Conservation (phyloP, 2,888 invertebrate species). For the Philonicus albiceps region DNA sequence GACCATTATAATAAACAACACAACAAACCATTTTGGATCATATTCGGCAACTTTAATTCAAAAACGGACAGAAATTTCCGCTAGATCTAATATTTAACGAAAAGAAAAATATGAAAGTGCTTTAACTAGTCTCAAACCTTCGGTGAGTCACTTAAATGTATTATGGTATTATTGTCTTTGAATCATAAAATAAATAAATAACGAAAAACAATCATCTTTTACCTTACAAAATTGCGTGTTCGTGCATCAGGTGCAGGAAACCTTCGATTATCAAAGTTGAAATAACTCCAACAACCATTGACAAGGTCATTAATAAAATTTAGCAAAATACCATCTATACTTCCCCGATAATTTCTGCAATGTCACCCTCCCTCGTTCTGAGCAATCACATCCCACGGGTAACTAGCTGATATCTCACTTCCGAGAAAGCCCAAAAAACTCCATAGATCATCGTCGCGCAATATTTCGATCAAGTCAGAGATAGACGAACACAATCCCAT, state of each 20-base stretch:
- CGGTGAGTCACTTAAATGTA: too few species aligned
- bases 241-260: neutral
- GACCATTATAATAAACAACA: too few species aligned
- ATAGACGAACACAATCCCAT: conserved; percentile 38
- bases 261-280: neutral
- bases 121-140: too few species aligned
- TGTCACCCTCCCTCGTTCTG: neutral
- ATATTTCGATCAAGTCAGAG: conserved; percentile 17
- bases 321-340: neutral
- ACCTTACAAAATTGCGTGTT: too few species aligned
- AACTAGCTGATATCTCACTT: neutral
- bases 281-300: neutral
- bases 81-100: too few species aligned
- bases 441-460: neutral
- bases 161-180: too few species aligned
- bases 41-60: too few species aligned
- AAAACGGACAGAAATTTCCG: too few species aligned
- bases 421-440: neutral
- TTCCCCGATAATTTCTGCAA: neutral
- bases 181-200: too few species aligned
- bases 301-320: neutral
- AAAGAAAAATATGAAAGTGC: too few species aligned
- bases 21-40: too few species aligned
- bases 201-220: too few species aligned
- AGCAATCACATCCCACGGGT: neutral